These are phyloP conservation scores for Diabrotica balteata DNA, from an alignment of 2,888 invertebrate genomes.

Conservation along the genomic window DNA sequence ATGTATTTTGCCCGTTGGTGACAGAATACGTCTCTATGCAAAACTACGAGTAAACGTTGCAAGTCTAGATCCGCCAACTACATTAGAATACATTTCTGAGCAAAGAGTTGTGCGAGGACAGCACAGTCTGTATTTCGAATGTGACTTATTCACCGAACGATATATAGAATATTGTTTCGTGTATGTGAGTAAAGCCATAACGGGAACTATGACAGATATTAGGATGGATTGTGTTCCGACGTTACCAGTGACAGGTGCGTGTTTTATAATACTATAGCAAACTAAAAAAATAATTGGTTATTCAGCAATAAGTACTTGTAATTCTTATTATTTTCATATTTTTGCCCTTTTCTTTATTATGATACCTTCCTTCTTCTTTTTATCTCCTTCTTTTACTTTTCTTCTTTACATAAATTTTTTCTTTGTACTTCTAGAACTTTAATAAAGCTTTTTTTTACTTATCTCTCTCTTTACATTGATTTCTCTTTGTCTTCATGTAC, in stretches of 20 bases:
- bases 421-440: too few relatives aligned
- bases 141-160: conserved; percentile 82
- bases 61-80: conserved; percentile 71
- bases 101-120: conserved; percentile 68
- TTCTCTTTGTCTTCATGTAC: too few relatives aligned
- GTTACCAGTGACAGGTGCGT: conserved; percentile 77
- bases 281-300: too few relatives aligned
- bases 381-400: too few relatives aligned
- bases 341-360: too few relatives aligned
- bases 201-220: conserved; percentile 84
- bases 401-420: too few relatives aligned
- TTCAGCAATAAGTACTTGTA: too few relatives aligned
- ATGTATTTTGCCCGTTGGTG: conserved; percentile 78
- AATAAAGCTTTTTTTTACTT: too few relatives aligned
- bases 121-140: conserved; percentile 79
- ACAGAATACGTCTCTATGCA: conserved; percentile 82
- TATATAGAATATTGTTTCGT: conserved; percentile 89
- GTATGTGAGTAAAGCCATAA: conserved; percentile 85
- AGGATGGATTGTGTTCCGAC: conserved; percentile 86
- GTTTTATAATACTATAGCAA: too few relatives aligned
- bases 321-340: too few relatives aligned
- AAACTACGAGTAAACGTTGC: conserved; percentile 74
- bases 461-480: too few relatives aligned
- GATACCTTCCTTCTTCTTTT: too few relatives aligned
- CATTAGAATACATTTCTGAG: conserved; percentile 71